Evolutionary conservation across 2,797 vertebrate genomes (phyloP).

Genomic region (Argya squamiceps): DNA sequence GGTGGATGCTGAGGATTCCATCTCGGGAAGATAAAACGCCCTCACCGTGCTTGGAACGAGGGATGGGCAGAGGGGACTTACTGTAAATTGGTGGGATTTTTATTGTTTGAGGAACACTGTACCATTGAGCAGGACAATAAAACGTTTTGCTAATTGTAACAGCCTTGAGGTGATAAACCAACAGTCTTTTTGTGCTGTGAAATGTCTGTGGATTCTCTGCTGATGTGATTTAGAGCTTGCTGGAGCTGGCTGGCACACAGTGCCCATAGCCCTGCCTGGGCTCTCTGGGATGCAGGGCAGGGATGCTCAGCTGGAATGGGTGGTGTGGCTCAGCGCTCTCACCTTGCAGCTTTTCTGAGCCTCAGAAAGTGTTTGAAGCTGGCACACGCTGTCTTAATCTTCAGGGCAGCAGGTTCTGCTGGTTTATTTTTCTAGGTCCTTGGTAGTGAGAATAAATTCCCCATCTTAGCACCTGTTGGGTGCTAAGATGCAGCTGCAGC

Average conservation of each 20-base stretch:
- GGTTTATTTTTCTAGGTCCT: background rate
- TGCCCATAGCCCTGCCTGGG: background rate
- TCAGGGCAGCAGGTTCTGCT: background rate
- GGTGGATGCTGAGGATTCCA: background rate
- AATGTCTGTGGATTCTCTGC: background rate
- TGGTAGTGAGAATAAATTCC: background rate
- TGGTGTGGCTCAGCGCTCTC: background rate
- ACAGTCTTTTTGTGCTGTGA: background rate
- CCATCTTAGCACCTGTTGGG: background rate
- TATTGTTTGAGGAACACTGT: background rate
- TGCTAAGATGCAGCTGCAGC: background rate
- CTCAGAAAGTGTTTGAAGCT: background rate
- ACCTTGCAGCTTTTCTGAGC: background rate
- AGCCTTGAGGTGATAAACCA: background rate
- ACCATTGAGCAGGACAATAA: background rate
- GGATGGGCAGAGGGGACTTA: rapidly evolving
- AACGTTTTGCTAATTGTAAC: background rate
- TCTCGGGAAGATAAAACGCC: rapidly evolving
- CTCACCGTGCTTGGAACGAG: rapidly evolving
- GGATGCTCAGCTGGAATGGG: rapidly evolving
- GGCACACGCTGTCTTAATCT: rapidly evolving
- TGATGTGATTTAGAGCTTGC: background rate
- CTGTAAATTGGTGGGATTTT: background rate
- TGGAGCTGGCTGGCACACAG: background rate
- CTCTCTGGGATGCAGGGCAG: background rate